phyloP scores from a whole-genome alignment of 2,797 vertebrate genomes.

The Novumbra hubbsi region DNA sequence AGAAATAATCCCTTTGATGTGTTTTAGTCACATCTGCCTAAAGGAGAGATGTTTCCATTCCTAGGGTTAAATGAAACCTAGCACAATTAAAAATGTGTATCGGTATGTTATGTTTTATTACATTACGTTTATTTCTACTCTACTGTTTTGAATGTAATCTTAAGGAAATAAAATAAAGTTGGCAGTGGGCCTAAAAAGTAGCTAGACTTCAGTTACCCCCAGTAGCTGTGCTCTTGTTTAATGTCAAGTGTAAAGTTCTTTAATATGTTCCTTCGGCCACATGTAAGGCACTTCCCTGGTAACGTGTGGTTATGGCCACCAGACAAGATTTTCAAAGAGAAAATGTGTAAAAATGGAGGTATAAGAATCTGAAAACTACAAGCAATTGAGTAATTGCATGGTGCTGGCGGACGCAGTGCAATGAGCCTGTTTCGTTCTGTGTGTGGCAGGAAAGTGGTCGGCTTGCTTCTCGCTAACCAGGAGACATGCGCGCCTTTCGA shows the following conservation, averaged over 20 bases:
- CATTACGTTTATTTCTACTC: neutral
- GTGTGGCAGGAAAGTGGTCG: constrained; percentile 44
- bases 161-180: neutral
- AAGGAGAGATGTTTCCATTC: neutral
- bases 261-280: constrained; percentile 36
- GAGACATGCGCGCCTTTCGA: constrained; percentile 48
- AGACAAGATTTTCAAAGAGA: constrained; percentile 29
- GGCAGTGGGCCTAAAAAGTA: neutral
- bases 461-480: constrained; percentile 55
- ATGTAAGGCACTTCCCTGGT: constrained; percentile 42
- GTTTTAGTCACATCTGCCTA: neutral
- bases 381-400: constrained; percentile 65
- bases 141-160: neutral
- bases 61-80: neutral
- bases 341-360: constrained; percentile 47
- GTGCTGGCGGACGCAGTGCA: constrained; percentile 35
- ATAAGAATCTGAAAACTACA: constrained; percentile 41
- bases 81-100: neutral
- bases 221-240: constrained; percentile 17
- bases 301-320: constrained; percentile 34
- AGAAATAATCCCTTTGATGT: constrained; percentile 2
- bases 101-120: constrained; percentile 14
- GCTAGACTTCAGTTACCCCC: neutral
- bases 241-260: constrained; percentile 35
- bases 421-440: constrained; percentile 34